Evolutionary conservation across 2,888 invertebrate species (phyloP).

Genomic region (Tiphia femorata): DNA sequence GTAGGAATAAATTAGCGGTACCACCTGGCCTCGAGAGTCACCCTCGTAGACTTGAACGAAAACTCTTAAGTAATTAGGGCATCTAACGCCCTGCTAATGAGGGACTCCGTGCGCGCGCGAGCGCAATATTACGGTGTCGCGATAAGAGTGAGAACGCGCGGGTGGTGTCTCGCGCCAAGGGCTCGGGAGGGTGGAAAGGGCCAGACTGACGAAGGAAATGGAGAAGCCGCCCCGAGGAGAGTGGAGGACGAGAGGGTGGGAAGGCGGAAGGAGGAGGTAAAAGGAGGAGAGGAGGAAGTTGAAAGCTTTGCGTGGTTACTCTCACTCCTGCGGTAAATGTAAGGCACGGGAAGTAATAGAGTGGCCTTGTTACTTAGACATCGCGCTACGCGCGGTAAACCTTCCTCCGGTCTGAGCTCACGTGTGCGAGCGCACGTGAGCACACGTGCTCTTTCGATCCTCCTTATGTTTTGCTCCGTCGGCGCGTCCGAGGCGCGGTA

Average conservation of each 20-base stretch:
- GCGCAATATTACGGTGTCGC: slow-evolving; percentile 21
- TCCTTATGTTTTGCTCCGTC: too few relatives aligned
- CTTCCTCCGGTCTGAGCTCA: too few relatives aligned
- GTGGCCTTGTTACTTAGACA: slow-evolving; percentile 17
- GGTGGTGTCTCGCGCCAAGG: neutral
- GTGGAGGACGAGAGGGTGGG: neutral
- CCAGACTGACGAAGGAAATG: neutral
- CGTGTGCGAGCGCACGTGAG: too few relatives aligned
- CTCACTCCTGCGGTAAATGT: slow-evolving; percentile 18
- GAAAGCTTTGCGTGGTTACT: slow-evolving; percentile 33
- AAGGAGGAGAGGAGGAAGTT: slow-evolving; percentile 3
- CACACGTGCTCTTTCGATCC: slow-evolving; percentile 21
- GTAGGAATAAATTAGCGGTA: slow-evolving; percentile 24
- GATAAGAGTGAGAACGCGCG: slow-evolving; percentile 6
- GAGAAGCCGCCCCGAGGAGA: neutral
- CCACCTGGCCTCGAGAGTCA: neutral
- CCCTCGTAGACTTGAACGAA: neutral
- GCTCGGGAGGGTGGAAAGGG: slow-evolving; percentile 9
- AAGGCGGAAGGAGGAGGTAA: neutral
- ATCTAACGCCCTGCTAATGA: slow-evolving; percentile 28
- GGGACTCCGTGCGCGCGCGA: too few relatives aligned
- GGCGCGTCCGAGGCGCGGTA: too few relatives aligned
- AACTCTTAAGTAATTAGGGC: slow-evolving; percentile 30
- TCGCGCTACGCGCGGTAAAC: neutral
- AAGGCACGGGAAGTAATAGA: slow-evolving; percentile 31